phyloP scores from a whole-genome alignment of 2,113 vertebrate genomes.

The Phoenicopterus ruber region DNA sequence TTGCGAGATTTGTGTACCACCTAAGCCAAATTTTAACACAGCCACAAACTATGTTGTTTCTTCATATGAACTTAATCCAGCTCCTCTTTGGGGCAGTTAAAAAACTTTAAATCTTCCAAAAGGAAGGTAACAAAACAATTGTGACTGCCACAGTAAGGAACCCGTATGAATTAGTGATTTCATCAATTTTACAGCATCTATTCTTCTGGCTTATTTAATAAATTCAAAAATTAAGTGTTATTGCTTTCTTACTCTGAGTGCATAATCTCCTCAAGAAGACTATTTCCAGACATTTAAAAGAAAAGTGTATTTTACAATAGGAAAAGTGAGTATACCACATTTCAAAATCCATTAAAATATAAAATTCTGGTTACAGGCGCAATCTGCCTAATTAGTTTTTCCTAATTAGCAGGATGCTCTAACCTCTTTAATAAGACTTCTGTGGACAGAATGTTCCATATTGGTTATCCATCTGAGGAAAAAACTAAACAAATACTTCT shows the following conservation, averaged over 20 bases:
- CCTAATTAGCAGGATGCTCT: constrained; percentile 66
- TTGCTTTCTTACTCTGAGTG: neutral
- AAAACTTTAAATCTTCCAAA: neutral
- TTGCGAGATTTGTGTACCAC: neutral
- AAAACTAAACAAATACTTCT: constrained; percentile 46
- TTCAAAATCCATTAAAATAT: constrained; percentile 53
- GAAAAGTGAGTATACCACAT: neutral
- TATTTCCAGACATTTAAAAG: neutral
- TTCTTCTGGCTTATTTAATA: neutral
- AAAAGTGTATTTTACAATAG: neutral
- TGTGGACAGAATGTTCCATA: constrained; percentile 69
- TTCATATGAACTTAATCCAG: neutral
- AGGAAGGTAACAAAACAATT: neutral
- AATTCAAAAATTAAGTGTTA: neutral
- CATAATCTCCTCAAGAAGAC: neutral
- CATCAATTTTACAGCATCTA: neutral
- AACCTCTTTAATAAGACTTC: constrained; percentile 66
- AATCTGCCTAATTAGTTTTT: constrained; percentile 66
- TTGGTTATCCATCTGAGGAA: constrained; percentile 65
- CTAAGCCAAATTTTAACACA: neutral
- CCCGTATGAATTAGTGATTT: neutral
- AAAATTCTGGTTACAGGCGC: constrained; percentile 62
- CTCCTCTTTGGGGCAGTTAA: neutral
- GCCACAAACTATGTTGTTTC: neutral
- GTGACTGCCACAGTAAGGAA: neutral